Conservation (phyloP, 1,140 invertebrate genomes). For the Sarcophaga peregrina region DNA sequence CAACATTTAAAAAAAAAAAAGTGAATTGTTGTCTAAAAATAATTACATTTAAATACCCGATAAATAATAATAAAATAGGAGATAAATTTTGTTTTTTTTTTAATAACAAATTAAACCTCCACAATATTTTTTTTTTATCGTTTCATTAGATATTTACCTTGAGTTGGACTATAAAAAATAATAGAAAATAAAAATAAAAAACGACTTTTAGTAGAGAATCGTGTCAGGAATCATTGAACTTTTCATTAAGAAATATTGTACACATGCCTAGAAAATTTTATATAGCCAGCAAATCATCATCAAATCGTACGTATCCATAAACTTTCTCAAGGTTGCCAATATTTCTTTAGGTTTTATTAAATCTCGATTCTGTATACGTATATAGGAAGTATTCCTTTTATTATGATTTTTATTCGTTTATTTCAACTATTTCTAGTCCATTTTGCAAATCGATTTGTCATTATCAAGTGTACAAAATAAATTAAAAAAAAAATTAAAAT, state of each 20-base stretch:
- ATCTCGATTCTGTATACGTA: too few species aligned
- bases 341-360: not conserved
- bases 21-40: too few species aligned
- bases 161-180: not conserved
- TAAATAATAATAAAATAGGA: not conserved
- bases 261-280: too few species aligned
- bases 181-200: too few species aligned
- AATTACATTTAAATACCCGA: too few species aligned
- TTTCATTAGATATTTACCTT: not conserved
- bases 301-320: not conserved
- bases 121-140: not conserved
- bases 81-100: not conserved
- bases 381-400: too few species aligned
- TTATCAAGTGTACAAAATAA: too few species aligned
- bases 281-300: too few species aligned
- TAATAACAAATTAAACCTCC: not conserved
- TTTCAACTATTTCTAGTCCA: too few species aligned
- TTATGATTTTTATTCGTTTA: too few species aligned
- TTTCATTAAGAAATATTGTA: not conserved
- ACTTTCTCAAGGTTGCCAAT: not conserved
- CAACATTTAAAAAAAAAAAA: too few species aligned
- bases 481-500: not conserved
- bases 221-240: slow-evolving; percentile 3
- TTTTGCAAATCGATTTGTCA: too few species aligned
- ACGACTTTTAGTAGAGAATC: not conserved